phyloP scores from a whole-genome alignment of 37 sponge, comb jelly and placozoan genomes.

The Spongia lamella region DNA sequence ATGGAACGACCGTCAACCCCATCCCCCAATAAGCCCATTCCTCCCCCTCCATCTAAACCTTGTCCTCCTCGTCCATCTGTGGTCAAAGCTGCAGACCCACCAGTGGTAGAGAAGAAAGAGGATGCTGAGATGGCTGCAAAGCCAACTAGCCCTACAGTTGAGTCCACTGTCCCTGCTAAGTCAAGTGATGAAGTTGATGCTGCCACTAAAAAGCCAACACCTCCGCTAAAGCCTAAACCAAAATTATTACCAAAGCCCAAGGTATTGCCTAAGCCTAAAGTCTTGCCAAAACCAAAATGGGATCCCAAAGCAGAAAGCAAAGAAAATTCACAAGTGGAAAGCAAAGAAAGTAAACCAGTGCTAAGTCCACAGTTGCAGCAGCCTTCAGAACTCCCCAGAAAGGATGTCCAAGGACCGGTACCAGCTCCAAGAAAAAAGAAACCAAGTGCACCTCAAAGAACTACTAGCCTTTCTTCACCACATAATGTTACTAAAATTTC shows the following conservation, averaged over 20 bases:
- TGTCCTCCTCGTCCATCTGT: neutral
- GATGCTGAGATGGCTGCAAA: neutral
- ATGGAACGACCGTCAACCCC: slow-evolving; percentile 35
- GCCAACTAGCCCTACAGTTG: neutral
- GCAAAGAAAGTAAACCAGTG: neutral
- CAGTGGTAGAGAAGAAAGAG: neutral
- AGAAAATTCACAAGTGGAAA: too few species aligned
- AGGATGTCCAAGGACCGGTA: slow-evolving; percentile 5
- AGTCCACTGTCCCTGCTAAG: neutral
- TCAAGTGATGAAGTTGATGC: neutral
- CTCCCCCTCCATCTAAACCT: slow-evolving; percentile 40
- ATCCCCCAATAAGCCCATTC: slow-evolving; percentile 59
- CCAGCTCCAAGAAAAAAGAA: neutral
- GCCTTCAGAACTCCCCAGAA: slow-evolving; percentile 24
- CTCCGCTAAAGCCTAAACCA: slow-evolving; percentile 24
- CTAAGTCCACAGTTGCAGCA: slow-evolving; percentile 18
- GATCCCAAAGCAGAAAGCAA: neutral
- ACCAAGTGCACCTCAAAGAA: neutral
- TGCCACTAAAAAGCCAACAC: slow-evolving; percentile 8
- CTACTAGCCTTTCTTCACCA: too few species aligned
- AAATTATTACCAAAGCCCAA: neutral
- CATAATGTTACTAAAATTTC: neutral
- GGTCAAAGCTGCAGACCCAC: neutral
- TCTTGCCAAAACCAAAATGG: slow-evolving; percentile 1
- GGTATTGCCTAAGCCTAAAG: slow-evolving; percentile 9